Conservation (phyloP, 2,797 vertebrate genomes). For the Gymnothorax javanicus region DNA sequence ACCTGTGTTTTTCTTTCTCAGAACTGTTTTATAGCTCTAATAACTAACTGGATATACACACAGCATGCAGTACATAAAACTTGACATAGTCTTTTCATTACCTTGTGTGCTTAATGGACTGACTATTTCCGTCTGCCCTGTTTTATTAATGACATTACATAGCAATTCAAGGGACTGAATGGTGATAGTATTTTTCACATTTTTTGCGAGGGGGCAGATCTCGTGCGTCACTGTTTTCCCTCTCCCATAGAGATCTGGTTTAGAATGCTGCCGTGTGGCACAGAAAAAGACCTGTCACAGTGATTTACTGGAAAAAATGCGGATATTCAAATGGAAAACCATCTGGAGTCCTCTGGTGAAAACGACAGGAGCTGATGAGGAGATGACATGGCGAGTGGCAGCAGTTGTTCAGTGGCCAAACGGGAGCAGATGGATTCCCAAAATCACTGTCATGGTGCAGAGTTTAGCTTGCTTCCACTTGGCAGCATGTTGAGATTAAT, state of each 20-base stretch:
- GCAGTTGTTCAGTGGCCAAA: neutral
- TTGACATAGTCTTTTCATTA: neutral
- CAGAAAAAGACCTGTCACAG: constrained; percentile 34
- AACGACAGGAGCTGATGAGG: constrained; percentile 11
- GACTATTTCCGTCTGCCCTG: neutral
- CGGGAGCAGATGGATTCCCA: constrained; percentile 3
- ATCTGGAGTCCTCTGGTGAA: constrained; percentile 58
- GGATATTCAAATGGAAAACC: constrained; percentile 62
- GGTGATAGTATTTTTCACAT: neutral
- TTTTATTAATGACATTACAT: neutral
- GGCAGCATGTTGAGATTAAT: constrained; percentile 16
- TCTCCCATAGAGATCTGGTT: constrained; percentile 44
- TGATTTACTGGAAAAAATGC: constrained; percentile 62
- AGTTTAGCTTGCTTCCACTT: constrained; percentile 2
- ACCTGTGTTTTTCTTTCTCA: neutral
- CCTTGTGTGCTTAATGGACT: neutral
- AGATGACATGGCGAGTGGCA: constrained; percentile 7
- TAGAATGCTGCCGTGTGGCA: constrained; percentile 59
- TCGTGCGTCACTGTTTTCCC: neutral
- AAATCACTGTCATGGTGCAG: constrained; percentile 34
- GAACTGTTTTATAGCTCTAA: neutral
- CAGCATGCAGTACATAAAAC: neutral
- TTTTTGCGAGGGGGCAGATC: neutral
- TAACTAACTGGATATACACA: neutral
- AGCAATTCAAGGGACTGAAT: neutral